phyloP scores from a whole-genome alignment of 1,140 invertebrate species.

The Sitobion miscanthi region DNA sequence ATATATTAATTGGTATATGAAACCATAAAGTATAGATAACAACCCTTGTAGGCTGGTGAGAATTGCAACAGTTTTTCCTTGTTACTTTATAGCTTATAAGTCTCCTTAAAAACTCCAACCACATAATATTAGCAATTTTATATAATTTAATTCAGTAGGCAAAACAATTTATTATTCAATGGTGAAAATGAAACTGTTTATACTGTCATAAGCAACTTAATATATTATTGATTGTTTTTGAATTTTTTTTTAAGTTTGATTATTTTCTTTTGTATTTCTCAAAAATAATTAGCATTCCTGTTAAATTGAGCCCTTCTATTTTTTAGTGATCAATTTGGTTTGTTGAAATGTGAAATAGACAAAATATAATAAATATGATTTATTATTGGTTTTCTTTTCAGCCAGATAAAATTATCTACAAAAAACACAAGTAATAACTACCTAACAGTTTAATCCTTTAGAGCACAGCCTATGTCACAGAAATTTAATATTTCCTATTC shows the following conservation, averaged over 20 bases:
- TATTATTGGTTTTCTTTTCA: background rate
- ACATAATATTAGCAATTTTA: background rate
- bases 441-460: background rate
- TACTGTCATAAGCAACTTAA: background rate
- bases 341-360: background rate
- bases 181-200: background rate
- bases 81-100: background rate
- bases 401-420: background rate
- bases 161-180: background rate
- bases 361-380: background rate
- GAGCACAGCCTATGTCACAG: background rate
- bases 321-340: background rate
- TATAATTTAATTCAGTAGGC: background rate
- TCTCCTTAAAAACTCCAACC: background rate
- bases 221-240: background rate
- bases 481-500: background rate
- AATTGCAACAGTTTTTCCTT: background rate
- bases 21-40: background rate
- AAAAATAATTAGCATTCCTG: background rate
- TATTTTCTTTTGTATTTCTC: background rate
- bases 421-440: background rate
- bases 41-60: too few relatives aligned
- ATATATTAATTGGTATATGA: background rate
- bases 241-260: background rate
- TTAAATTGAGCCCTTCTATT: background rate